Conservation (phyloP, 2,888 invertebrate genomes). For the Trichacis sp. region DNA sequence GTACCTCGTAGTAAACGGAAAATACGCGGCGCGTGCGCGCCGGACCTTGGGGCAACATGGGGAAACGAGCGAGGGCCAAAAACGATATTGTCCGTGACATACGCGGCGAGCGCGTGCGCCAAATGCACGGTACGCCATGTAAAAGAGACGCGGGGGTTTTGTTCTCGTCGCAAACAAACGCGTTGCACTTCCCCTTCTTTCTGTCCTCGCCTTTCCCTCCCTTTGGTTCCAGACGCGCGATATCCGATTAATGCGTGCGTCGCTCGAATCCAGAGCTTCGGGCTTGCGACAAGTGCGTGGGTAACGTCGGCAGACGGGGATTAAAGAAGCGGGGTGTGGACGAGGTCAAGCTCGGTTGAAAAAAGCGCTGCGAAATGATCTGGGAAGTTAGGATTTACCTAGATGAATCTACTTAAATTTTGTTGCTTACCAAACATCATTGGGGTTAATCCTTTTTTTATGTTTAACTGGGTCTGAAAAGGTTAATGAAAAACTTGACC, state of each 20-base stretch:
- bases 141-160: slow-evolving; percentile 31
- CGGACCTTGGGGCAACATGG: neutral
- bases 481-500: too few relatives aligned
- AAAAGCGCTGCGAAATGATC: too few relatives aligned
- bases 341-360: too few relatives aligned
- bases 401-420: too few relatives aligned
- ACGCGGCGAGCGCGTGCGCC: slow-evolving; percentile 38
- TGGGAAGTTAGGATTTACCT: too few relatives aligned
- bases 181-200: slow-evolving; percentile 33
- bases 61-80: neutral
- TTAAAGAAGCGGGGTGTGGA: slow-evolving; percentile 17
- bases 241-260: slow-evolving; percentile 5
- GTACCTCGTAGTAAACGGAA: slow-evolving; percentile 42
- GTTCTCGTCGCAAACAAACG: slow-evolving; percentile 40
- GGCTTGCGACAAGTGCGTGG: slow-evolving; percentile 44
- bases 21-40: slow-evolving; percentile 47
- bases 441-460: too few relatives aligned
- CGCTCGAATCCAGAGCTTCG: slow-evolving; percentile 33
- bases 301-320: slow-evolving; percentile 20
- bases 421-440: too few relatives aligned
- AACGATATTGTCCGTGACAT: slow-evolving; percentile 29
- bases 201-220: slow-evolving; percentile 19
- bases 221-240: slow-evolving; percentile 9
- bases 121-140: slow-evolving; percentile 28
- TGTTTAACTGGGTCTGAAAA: too few relatives aligned